Percentiles rank a stretch among this genome's conserved stretches.
These are phyloP conservation scores for Cheilosia vulpina DNA, from an alignment of 2,888 invertebrate species.

Conservation along the genomic window DNA sequence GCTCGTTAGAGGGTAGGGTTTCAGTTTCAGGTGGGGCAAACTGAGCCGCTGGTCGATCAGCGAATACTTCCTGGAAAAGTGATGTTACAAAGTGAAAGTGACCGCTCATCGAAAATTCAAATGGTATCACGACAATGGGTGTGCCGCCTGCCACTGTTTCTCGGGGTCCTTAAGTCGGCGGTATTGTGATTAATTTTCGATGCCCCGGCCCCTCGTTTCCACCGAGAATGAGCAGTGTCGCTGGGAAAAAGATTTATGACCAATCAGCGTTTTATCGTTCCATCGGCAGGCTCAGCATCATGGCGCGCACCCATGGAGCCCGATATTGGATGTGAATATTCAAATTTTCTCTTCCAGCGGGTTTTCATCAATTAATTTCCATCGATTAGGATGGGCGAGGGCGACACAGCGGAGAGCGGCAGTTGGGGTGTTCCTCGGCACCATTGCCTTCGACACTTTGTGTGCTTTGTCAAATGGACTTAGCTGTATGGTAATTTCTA, in stretches of 20 bases:
- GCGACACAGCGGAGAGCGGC: not conserved
- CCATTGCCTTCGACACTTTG: constrained; percentile 37
- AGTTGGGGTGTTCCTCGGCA: constrained; percentile 13
- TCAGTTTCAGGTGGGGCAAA: constrained; percentile 25
- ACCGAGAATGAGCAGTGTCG: constrained; percentile 36
- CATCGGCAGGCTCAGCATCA: constrained; percentile 42
- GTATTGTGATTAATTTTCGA: constrained; percentile 54
- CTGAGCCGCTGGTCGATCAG: constrained; percentile 44
- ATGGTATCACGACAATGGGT: constrained; percentile 66
- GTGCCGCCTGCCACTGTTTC: constrained; percentile 51
- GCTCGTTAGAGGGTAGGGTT: constrained; percentile 20
- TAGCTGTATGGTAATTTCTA: no score
- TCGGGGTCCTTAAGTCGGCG: constrained; percentile 7
- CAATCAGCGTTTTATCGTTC: constrained; percentile 56
- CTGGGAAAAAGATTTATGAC: constrained; percentile 62
- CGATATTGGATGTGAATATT: constrained; percentile 34
- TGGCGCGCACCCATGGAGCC: constrained; percentile 24
- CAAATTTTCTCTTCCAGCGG: constrained; percentile 56
- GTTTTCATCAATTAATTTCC: constrained; percentile 62
- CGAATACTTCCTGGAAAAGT: constrained; percentile 50
- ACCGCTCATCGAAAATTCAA: constrained; percentile 41
- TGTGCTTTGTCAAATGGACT: constrained; percentile 25
- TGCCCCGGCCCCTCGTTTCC: not conserved
- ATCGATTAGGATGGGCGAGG: constrained; percentile 28
- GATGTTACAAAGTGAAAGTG: constrained; percentile 68